phyloP scores from a whole-genome alignment of 2,888 invertebrate genomes.

The Metalampra italica region DNA sequence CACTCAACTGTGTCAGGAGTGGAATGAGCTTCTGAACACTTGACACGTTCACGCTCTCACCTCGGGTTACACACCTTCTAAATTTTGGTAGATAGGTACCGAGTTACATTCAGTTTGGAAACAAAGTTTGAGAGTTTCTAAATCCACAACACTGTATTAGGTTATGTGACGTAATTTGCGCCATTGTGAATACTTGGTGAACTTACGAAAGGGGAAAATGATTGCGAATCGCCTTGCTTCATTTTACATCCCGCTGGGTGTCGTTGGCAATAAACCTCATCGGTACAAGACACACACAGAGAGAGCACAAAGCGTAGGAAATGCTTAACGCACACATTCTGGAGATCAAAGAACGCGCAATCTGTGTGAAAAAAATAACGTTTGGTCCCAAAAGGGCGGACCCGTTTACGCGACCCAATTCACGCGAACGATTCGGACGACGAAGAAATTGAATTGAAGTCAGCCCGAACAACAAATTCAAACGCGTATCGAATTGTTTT shows the following conservation, averaged over 20 bases:
- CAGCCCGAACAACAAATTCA: constrained; percentile 72
- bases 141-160: constrained; percentile 6
- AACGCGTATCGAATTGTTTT: constrained; percentile 79
- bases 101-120: constrained; percentile 12
- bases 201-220: constrained; percentile 34
- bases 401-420: constrained; percentile 78
- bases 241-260: constrained; percentile 69
- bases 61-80: constrained; percentile 32
- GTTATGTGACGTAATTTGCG: constrained; percentile 6
- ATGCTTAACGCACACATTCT: constrained; percentile 76
- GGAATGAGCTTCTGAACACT: constrained; percentile 48
- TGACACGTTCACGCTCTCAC: constrained; percentile 41
- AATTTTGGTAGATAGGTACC: constrained; percentile 26
- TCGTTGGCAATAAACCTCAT: constrained; percentile 47
- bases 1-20: constrained; percentile 47
- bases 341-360: constrained; percentile 76
- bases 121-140: constrained; percentile 10
- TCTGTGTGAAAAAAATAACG: constrained; percentile 77
- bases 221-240: constrained; percentile 56
- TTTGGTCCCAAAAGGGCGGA: constrained; percentile 77
- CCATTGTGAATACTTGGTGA: constrained; percentile 1
- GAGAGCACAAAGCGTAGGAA: constrained; percentile 68
- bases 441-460: constrained; percentile 76
- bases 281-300: constrained; percentile 61
- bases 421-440: constrained; percentile 70